Percentiles rank a stretch among this genome's conserved stretches.
Conservation (phyloP, 2,797 vertebrate species). For the Enteromius radiatus region DNA sequence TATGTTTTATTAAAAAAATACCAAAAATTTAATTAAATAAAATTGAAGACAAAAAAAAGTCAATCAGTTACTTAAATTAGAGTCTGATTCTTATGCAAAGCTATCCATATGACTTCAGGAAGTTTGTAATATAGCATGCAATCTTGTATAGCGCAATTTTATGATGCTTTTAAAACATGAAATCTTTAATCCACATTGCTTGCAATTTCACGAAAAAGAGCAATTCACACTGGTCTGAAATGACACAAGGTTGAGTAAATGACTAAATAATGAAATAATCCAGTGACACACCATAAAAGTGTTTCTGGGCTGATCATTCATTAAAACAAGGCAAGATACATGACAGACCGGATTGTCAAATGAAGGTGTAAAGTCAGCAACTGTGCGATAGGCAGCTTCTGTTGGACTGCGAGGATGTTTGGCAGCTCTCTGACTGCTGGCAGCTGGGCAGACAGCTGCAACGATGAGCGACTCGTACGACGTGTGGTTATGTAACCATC, state of each 20-base stretch:
- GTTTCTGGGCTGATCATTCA: not conserved
- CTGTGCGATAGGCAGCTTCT: conserved; percentile 51
- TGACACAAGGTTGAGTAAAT: not conserved
- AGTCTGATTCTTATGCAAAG: not conserved
- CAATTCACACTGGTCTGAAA: not conserved
- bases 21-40: not conserved
- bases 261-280: not conserved
- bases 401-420: conserved; percentile 54
- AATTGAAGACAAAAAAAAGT: not conserved
- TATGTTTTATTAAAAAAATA: not conserved
- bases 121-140: not conserved
- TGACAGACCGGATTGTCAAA: conserved; percentile 23
- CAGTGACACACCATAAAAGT: not conserved
- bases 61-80: not conserved
- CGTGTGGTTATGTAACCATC: conserved; percentile 54
- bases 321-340: conserved; percentile 1
- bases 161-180: not conserved
- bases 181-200: not conserved
- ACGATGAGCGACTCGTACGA: conserved; percentile 47
- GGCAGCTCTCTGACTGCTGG: conserved; percentile 56
- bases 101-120: not conserved
- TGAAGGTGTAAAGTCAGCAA: conserved; percentile 43
- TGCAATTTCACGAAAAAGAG: not conserved
- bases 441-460: conserved; percentile 61
- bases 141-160: not conserved